A percentile compares a stretch with the other conserved stretches of the same genome.
Conservation (phyloP, 37 sponge, comb jelly and placozoan genomes). For the Aplysina aerophoba region DNA sequence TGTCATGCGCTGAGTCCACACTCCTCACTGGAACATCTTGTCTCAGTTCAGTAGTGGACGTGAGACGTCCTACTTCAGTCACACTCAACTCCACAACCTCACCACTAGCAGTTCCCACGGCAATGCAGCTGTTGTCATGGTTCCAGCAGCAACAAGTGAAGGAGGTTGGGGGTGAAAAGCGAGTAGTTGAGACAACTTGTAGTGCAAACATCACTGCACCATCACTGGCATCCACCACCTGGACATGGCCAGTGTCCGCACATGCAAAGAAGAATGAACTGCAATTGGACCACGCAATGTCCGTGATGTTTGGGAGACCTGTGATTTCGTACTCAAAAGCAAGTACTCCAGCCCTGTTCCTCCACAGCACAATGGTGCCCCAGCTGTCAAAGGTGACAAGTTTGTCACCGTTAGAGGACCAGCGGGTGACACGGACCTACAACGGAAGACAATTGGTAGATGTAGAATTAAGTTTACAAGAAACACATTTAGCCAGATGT, state of each 20-base stretch:
- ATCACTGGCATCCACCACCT: constrained; percentile 23
- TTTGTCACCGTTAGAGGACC: constrained; percentile 31
- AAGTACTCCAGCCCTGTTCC: constrained; percentile 48
- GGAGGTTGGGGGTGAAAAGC: not conserved
- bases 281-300: constrained; percentile 59
- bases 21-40: too few relatives aligned
- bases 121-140: constrained; percentile 17
- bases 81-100: constrained; percentile 37
- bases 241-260: constrained; percentile 34
- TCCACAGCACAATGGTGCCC: constrained; percentile 53
- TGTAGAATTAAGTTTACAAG: too few relatives aligned
- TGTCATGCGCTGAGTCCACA: too few relatives aligned
- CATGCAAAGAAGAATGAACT: constrained; percentile 37
- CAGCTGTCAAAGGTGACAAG: constrained; percentile 54
- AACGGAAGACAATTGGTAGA: too few relatives aligned
- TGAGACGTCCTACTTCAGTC: constrained; percentile 13
- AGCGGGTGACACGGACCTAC: constrained; percentile 50
- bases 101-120: constrained; percentile 55
- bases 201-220: constrained; percentile 28
- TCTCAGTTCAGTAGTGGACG: constrained; percentile 24
- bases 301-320: constrained; percentile 5
- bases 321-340: constrained; percentile 28
- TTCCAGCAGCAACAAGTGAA: constrained; percentile 47
- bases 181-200: constrained; percentile 31
- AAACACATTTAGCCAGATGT: too few relatives aligned